phyloP scores from a whole-genome alignment of 2,113 vertebrate genomes.

The Heliornis fulica region DNA sequence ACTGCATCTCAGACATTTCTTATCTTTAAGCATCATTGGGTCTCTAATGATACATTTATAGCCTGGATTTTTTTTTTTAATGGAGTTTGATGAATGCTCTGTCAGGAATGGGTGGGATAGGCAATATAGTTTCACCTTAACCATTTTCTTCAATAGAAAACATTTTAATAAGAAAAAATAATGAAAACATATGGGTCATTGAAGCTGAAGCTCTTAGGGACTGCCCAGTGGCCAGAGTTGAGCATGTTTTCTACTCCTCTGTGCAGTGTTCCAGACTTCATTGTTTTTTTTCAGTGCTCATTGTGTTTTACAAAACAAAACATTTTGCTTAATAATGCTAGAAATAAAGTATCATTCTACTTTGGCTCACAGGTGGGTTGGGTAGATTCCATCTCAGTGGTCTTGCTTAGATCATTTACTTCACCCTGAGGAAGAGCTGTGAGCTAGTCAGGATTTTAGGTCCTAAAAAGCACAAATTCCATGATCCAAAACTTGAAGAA shows the following conservation, averaged over 20 bases:
- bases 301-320: background rate
- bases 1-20: background rate
- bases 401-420: background rate
- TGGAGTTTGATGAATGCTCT: background rate
- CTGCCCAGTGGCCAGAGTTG: background rate
- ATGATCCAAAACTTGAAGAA: background rate
- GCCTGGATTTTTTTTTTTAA: background rate
- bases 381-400: background rate
- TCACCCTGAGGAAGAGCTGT: background rate
- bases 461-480: background rate
- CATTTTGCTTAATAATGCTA: background rate
- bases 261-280: background rate
- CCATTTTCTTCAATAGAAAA: background rate
- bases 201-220: background rate
- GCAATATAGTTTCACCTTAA: background rate
- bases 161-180: conserved; percentile 7
- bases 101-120: background rate
- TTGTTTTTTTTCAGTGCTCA: background rate
- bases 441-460: background rate
- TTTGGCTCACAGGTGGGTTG: background rate
- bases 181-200: background rate
- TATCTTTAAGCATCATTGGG: background rate
- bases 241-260: background rate
- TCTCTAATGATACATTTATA: background rate
- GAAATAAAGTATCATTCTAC: background rate